Base-by-base conservation (phyloP, 2,113 vertebrate species). In the Gambusia affinis region DNA sequence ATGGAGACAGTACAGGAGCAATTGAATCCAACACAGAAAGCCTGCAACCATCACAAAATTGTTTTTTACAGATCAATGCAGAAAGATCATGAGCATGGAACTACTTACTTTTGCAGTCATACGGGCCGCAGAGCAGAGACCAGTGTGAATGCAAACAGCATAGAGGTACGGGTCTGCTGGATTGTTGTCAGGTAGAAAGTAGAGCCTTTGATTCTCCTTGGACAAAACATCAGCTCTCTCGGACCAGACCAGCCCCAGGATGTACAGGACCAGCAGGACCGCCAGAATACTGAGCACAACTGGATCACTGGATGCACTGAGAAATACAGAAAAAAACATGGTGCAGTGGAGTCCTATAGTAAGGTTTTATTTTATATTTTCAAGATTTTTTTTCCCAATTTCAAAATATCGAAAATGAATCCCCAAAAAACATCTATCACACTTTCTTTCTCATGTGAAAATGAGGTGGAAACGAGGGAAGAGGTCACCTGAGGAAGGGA, bases 21-120 rank as follows among this genome's bases (percentile, higher is more conserved):
- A 51, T 7, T 51, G 4, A 22, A 51, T 51, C 47, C 6, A 19
- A 51, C 19, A 51, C 17, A 51, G 2, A 51, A 17, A 51, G 5
- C 15, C 47, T 8, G 15, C 19, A 51, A 51, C 6, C 15, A 7
- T 37, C 39, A 42, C 39, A 42, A 42, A 15, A 42, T 1, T 2
- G 11, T 15, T 42, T 4, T 42, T 42, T 42, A 3, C 14, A 42
- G 39, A 42, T 42, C 0, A 42, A 15, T 42, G 39, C 39, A 19
- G 17, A n/a, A 24, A 54, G 15, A 54, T 10, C 51, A 17, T 3
- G 24, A 57, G 12, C 62, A 22, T 22, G 8, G 30, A 42, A 22
- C 6, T 5, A 6, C 22, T 47, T 82, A 96, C 96, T 95, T 95
- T 95, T 30, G 96, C 93, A 11, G 91, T 95, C 79, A 95, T 90